Evolutionary conservation across 2,797 vertebrate species (phyloP).

Genomic region (Crocidura indochinensis): DNA sequence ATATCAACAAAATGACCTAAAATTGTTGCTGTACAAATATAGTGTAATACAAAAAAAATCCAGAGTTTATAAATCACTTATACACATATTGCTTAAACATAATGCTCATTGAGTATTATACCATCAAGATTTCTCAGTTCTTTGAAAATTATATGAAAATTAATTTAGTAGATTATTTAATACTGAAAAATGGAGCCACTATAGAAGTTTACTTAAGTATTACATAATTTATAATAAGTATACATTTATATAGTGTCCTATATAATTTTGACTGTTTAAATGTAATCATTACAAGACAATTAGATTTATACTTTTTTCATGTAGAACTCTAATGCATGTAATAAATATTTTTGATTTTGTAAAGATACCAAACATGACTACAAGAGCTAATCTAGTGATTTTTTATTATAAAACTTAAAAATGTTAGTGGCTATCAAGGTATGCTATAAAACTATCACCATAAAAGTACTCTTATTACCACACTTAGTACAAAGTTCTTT

Average conservation of each 20-base stretch:
- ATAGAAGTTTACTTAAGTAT: not conserved
- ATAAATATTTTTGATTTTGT: constrained; percentile 27
- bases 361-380: constrained; percentile 54
- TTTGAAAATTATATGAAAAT: constrained; percentile 30
- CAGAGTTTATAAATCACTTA: constrained; percentile 45
- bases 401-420: constrained; percentile 31
- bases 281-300: not conserved
- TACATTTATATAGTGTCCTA: not conserved
- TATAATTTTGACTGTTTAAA: constrained; percentile 50
- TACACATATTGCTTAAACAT: constrained; percentile 49
- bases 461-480: not conserved
- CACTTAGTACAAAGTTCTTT: not conserved
- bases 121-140: constrained; percentile 15
- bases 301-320: constrained; percentile 13
- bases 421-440: constrained; percentile 29
- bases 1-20: constrained; percentile 30
- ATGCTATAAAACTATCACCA: not conserved
- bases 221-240: constrained; percentile 22
- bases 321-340: constrained; percentile 2
- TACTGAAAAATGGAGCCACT: constrained; percentile 28
- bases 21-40: not conserved
- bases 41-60: not conserved
- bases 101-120: constrained; percentile 41
- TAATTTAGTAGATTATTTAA: not conserved
- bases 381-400: not conserved